These are phyloP conservation scores for Campylomormyrus numenius DNA, from an alignment of 2,113 vertebrate species.

Conservation along the genomic window DNA sequence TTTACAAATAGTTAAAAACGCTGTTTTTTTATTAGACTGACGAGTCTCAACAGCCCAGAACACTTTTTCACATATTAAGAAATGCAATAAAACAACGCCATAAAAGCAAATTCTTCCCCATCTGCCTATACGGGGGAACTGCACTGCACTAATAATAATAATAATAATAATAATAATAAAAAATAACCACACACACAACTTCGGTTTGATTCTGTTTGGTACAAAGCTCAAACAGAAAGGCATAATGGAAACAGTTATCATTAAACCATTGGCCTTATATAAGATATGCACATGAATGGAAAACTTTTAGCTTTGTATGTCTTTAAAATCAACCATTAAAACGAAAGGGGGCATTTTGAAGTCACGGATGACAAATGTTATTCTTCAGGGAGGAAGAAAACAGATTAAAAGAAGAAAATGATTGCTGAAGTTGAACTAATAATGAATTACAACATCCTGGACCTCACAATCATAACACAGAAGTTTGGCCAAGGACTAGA, in stretches of 20 bases:
- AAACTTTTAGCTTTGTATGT: neutral
- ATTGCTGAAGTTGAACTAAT: neutral
- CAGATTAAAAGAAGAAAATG: neutral
- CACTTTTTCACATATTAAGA: neutral
- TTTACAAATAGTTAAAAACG: neutral
- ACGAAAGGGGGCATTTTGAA: neutral
- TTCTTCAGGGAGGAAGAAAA: conserved; percentile 1
- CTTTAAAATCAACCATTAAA: neutral
- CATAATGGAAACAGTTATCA: neutral
- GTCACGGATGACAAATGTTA: neutral
- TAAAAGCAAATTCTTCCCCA: neutral
- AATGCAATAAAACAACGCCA: neutral
- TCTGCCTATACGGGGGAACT: neutral
- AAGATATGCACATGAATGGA: neutral
- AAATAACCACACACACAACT: neutral
- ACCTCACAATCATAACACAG: neutral
- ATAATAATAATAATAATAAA: neutral
- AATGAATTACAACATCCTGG: conserved; percentile 9
- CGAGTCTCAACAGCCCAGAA: neutral
- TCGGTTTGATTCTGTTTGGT: neutral
- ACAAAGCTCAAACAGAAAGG: neutral
- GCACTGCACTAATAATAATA: neutral
- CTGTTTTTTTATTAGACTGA: neutral
- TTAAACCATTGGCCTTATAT: neutral
- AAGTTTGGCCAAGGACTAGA: neutral